These are phyloP conservation scores for Drosophila saltans DNA, from an alignment of 1,140 invertebrate genomes.

Conservation along the genomic window DNA sequence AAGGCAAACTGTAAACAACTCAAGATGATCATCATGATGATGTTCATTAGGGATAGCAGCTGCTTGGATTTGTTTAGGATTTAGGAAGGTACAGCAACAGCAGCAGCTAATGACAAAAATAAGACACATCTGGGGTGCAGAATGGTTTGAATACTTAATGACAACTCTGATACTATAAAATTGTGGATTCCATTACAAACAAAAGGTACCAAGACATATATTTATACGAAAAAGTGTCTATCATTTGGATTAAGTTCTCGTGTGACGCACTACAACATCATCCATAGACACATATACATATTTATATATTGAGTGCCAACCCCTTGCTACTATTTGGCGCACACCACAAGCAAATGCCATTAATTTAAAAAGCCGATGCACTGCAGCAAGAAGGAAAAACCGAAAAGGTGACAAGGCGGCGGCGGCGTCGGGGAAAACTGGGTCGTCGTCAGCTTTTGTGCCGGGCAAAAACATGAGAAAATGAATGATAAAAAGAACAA, in stretches of 20 bases:
- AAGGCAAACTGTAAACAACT: constrained; percentile 49
- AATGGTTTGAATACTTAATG: not conserved
- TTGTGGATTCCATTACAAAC: not conserved
- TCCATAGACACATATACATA: constrained; percentile 12
- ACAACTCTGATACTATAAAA: not conserved
- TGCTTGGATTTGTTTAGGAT: constrained; percentile 31
- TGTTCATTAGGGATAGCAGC: constrained; percentile 29
- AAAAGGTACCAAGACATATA: no score
- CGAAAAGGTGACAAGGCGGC: constrained; percentile 7
- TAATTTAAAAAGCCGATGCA: constrained; percentile 61
- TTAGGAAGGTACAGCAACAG: not conserved
- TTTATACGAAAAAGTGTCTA: not conserved
- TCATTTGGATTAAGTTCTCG: not conserved
- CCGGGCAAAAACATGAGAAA: constrained; percentile 20
- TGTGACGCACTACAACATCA: not conserved
- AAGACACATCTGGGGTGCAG: constrained; percentile 34
- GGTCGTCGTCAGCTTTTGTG: constrained; percentile 49
- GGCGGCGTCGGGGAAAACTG: constrained; percentile 29
- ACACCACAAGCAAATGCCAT: constrained; percentile 63
- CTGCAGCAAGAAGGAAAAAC: constrained; percentile 23
- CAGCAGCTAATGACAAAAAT: constrained; percentile 42
- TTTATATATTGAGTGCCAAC: not conserved
- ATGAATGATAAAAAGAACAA: not conserved
- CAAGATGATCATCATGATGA: constrained; percentile 29
- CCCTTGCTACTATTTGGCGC: constrained; percentile 35